Evolutionary conservation across 2,797 vertebrate species (phyloP), one percentile per base, ranked within the genome.

Genomic region (Discoglossus pictus): DNA sequence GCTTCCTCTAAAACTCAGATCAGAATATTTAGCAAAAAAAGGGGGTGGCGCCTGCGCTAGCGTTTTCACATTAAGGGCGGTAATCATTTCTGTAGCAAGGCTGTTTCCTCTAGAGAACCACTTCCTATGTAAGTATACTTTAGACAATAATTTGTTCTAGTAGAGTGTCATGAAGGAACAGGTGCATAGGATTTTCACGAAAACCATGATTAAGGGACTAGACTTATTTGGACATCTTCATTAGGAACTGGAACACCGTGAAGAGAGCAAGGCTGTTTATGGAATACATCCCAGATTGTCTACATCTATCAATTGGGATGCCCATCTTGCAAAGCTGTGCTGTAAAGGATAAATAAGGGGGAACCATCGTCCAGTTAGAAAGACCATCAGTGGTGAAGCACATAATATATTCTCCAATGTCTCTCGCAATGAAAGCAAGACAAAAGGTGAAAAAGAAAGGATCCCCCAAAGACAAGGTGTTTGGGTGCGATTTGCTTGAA

Each of bases 401-500:
- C 2, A 20, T 9, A 21, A 21, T 3, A n/a, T 24, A 15, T 17
- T 50, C 56, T 61, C 47, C 18, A 51, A 73, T 76, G 74, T 77
- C 79, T 27, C 72, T 55, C 58, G 87, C 77, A 71, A 90, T 92
- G 84, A 91, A 86, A 80, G 83, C 88, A 6, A 78, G 84, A 65
- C 88, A 89, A 72, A 83, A 71, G 73, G 89, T 75, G 42, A 90
- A 92, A 79, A 93, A 84, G 82, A 95, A 90, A 76, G 77, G 59
- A 2, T 80, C 59, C 6, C 77, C 80, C 61, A 93, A 91, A 74
- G 95, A 98, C 11, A 90, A 92, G 61, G 93, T 98, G 63, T 98
- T 98, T 59, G 94, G 95, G 70, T 98, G 95, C 51, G 94, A 98
- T 74, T 82, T 98, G 54, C 44, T 88, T 76, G 92, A 94, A 46